Percentiles rank a stretch among this genome's conserved stretches.
phyloP scores from a whole-genome alignment of 2,797 vertebrate genomes.

The Arnoldichthys spilopterus region DNA sequence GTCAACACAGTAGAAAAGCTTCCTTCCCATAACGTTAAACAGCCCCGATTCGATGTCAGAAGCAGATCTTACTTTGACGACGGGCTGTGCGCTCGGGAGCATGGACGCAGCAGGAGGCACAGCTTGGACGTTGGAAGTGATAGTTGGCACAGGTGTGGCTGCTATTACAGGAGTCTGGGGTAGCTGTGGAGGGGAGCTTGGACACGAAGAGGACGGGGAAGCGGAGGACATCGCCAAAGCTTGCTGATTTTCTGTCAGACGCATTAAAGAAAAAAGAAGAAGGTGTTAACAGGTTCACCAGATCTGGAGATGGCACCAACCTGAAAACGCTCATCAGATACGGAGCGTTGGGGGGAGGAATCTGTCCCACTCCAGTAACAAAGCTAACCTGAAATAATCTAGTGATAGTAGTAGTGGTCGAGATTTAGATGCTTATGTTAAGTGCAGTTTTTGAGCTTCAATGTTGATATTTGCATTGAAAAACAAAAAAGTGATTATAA shows the following conservation, averaged over 20 bases:
- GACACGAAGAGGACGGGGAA: slow-evolving; percentile 84
- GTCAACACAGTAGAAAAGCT: background rate
- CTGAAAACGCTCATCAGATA: background rate
- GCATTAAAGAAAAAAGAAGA: slow-evolving; percentile 13
- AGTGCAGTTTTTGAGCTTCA: no score
- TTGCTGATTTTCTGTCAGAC: slow-evolving; percentile 82
- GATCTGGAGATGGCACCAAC: background rate
- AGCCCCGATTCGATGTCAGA: background rate
- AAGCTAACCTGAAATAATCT: no score
- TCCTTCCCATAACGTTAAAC: background rate
- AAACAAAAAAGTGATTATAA: no score
- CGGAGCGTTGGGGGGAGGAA: no score
- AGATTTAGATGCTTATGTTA: no score
- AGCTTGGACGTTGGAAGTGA: slow-evolving; percentile 79
- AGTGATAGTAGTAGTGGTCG: no score
- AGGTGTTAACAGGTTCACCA: background rate
- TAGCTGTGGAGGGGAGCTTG: slow-evolving; percentile 81
- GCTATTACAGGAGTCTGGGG: slow-evolving; percentile 94
- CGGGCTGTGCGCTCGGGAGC: slow-evolving; percentile 90
- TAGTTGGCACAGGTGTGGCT: slow-evolving; percentile 87
- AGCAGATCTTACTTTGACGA: slow-evolving; percentile 85
- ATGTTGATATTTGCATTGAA: no score
- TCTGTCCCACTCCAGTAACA: no score
- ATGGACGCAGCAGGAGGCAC: slow-evolving; percentile 79
- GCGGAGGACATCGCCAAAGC: slow-evolving; percentile 86